These are phyloP conservation scores for Hiodon tergisus DNA, from an alignment of 2,113 vertebrate genomes.

Conservation along the genomic window DNA sequence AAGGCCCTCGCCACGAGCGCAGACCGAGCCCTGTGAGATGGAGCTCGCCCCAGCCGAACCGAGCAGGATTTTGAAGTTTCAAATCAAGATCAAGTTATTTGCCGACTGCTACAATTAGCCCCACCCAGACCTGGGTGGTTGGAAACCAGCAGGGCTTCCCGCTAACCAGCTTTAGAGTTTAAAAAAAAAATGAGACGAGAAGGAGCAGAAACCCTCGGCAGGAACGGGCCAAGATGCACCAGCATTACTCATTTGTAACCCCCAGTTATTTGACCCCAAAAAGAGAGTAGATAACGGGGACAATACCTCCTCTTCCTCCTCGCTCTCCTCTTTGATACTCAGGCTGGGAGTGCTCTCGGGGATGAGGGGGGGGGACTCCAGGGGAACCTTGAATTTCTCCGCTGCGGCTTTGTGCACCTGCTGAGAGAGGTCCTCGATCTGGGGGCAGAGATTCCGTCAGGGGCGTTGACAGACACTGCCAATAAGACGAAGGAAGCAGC, in stretches of 20 bases:
- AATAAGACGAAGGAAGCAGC: background rate
- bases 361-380: slow-evolving; percentile 73
- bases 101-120: too few relatives aligned
- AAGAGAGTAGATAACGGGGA: background rate
- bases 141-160: too few relatives aligned
- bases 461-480: background rate
- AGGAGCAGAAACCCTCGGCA: background rate
- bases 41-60: too few relatives aligned
- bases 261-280: too few relatives aligned
- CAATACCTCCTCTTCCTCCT: slow-evolving; percentile 79
- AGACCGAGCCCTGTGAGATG: background rate
- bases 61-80: too few relatives aligned
- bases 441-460: background rate
- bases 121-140: too few relatives aligned
- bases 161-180: too few relatives aligned
- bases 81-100: too few relatives aligned
- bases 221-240: background rate
- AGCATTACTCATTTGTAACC: background rate
- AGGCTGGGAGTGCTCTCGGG: slow-evolving; percentile 72
- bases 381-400: slow-evolving; percentile 94
- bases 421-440: slow-evolving; percentile 96
- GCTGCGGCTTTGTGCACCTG: slow-evolving; percentile 93
- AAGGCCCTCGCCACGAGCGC: background rate
- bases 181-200: too few relatives aligned
- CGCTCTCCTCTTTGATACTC: slow-evolving; percentile 79